Evolutionary conservation across 1,140 invertebrate species (phyloP), one percentile per base, ranked within the genome.

Genomic region (Zaprionus capensis): DNA sequence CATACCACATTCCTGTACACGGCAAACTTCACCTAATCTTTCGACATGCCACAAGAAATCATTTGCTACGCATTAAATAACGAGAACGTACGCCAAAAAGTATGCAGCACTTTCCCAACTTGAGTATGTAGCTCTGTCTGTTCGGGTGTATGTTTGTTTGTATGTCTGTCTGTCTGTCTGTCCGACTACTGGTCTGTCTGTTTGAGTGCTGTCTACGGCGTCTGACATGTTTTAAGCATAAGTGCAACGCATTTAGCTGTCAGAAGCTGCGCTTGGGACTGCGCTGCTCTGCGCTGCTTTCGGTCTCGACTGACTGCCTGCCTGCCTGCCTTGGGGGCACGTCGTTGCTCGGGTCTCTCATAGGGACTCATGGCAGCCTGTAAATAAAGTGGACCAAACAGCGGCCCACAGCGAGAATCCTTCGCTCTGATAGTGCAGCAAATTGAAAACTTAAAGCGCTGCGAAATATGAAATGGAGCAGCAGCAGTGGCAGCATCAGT

Each of bases 231-330:
- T 90, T 90, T 90, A 91, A 91, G 85, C 86, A 91, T 91, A 90
- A 91, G 85, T 90, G 85, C 86, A 91, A 86, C 79, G 85, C 85
- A 90, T 90, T 90, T 90, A 90, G 86, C 85, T 91, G 85, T 90
- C 85, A 90, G 67, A 31, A 61, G 71, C 78, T 84, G 81, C 81
- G 77, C 41, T 66, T 83, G 68, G 46, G 65, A 68, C 63, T 68
- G 75, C 61, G 49, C 28, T 55, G n/a, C 28, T 36, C 24, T 70
- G 46, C 34, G 38, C 15, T 51, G 65, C 38, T 22, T 41, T 72
- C 61, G 67, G 70, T 87, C 81, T 78, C 79, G 69, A 67, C 71
- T 86, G 82, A 61, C 82, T 80, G 80, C 80, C 71, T 81, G 80
- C 80, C 71, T 81, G 80, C 78, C 77, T 81, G 74, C 31, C 31